Evolutionary conservation across 2,113 vertebrate species (phyloP), one percentile per base, ranked within the genome.

Genomic region (Myocastor coypus): DNA sequence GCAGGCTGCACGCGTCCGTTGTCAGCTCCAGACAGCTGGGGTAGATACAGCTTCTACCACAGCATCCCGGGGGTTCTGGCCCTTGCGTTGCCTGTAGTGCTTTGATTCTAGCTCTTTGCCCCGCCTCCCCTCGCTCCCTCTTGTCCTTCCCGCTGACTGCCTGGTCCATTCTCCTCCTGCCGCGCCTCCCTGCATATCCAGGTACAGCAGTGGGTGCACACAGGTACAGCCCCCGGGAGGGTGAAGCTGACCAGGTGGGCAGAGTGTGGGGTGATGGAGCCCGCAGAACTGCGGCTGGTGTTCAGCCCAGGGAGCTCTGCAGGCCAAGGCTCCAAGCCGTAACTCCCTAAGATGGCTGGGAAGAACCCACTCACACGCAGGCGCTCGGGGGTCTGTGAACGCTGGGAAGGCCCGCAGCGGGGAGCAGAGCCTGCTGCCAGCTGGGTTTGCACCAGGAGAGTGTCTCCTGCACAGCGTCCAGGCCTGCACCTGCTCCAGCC

Each of bases 1-100:
- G 68, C n/a, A n/a, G n/a, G 1, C 50, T n/a, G 16, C 1, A 3
- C 7, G 14, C 12, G 32, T 19, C n/a, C 46, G n/a, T 5, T 50
- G 50, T 80, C 28, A 42, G 42, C 34, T 42, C 24, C 24, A 7
- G 22, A 40, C 34, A 50, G 4, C 81, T 93, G 30, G 34, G 10
- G 50, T 20, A 6, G 52, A 73, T 92, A 11, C 7, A 92, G 10
- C 13, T 7, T 78, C 37, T 52, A 16, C 50, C 78, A 40, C 64
- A 94, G n/a, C 9, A 30, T 3, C n/a, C 34, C 17, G 11, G 40
- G 50, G 2, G 11, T 42, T 90, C 64, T 52, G 59, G 28, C 17
- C 28, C 26, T 73, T 10, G 30, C 9, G 64, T 82, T 75, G 71
- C 66, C 52, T 19, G 0, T 9, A 63, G 46, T 34, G 30, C 0